Percentiles rank a stretch among this genome's conserved stretches.
Evolutionary conservation across 2,888 invertebrate genomes (phyloP).

Genomic region (Caenorhabditis afra): DNA sequence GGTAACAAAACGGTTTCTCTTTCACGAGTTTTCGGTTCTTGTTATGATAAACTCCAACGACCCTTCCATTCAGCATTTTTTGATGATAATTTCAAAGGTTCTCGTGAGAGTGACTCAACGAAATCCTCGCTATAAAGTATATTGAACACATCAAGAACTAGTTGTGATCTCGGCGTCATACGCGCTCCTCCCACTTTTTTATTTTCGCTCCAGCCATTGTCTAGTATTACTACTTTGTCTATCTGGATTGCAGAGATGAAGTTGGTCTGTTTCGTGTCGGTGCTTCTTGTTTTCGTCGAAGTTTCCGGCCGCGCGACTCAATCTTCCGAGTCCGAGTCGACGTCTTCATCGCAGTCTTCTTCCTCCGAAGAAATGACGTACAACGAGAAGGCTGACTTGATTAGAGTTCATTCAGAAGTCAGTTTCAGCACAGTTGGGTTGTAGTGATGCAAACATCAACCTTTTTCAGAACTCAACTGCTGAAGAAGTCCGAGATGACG

Average conservation of each 20-base stretch:
- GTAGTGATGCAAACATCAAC: no score
- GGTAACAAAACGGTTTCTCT: conserved; percentile 27
- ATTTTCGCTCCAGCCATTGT: not conserved
- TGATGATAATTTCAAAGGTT: no score
- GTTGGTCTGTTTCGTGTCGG: conserved; percentile 2
- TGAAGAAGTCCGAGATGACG: conserved; percentile 33
- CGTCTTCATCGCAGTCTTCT: conserved; percentile 34
- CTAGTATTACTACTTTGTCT: not conserved
- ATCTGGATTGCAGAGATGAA: conserved; percentile 23
- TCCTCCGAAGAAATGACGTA: conserved; percentile 37
- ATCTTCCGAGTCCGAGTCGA: conserved; percentile 37
- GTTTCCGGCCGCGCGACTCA: conserved; percentile 34
- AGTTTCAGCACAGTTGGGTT: not conserved
- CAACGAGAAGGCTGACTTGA: conserved; percentile 20
- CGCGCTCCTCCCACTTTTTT: not conserved
- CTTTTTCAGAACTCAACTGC: conserved; percentile 26
- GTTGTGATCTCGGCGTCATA: no score
- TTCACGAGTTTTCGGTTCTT: not conserved
- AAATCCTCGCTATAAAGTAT: no score
- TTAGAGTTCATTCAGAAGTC: conserved; percentile 13
- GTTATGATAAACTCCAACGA: no score
- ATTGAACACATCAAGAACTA: no score
- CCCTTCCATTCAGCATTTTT: no score
- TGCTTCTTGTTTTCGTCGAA: conserved; percentile 1
- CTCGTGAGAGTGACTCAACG: no score